Evolutionary conservation across 35 echinoderm and acorn worm species (phyloP).

Genomic region (Apostichopus japonicus): DNA sequence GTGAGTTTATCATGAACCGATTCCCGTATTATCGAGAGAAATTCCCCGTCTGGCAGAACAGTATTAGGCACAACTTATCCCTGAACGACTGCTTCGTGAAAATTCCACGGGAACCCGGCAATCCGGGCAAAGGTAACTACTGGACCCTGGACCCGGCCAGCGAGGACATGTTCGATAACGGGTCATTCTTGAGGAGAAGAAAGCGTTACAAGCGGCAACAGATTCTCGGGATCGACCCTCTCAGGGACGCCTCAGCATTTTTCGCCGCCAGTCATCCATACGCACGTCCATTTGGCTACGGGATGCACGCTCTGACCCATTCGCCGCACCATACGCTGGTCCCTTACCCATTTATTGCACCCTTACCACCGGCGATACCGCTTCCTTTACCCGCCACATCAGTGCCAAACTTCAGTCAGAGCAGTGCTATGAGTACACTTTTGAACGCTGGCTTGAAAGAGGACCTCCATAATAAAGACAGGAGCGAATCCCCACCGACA

Average conservation of each 20-base stretch:
- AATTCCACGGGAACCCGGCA: conserved; percentile 97
- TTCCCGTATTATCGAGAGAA: conserved; percentile 99
- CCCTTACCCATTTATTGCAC: conserved; percentile 94
- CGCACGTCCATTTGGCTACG: conserved; percentile 60
- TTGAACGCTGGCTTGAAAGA: conserved; percentile 68
- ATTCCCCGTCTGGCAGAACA: conserved; percentile 99
- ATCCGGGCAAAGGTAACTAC: conserved; percentile 98
- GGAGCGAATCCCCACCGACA: conserved; percentile 69
- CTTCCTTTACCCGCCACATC: conserved; percentile 84
- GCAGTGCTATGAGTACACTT: conserved; percentile 70
- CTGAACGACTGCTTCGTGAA: conserved; percentile 99
- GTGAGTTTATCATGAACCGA: conserved; percentile 99
- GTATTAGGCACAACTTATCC: conserved; percentile 95
- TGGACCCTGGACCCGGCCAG: conserved; percentile 99
- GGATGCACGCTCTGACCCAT: conserved; percentile 66
- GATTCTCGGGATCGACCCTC: conserved; percentile 49
- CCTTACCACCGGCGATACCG: conserved; percentile 87
- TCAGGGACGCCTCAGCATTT: conserved; percentile 71
- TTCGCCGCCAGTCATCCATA: conserved; percentile 67
- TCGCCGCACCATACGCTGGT: conserved; percentile 85
- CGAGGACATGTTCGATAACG: conserved; percentile 99
- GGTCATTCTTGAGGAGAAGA: conserved; percentile 93
- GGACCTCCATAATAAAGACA: conserved; percentile 15
- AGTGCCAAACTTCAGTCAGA: conserved; percentile 61
- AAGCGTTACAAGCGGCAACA: conserved; percentile 98